Evolutionary conservation across 2,888 invertebrate species (phyloP).

Genomic region (Amiota communis): DNA sequence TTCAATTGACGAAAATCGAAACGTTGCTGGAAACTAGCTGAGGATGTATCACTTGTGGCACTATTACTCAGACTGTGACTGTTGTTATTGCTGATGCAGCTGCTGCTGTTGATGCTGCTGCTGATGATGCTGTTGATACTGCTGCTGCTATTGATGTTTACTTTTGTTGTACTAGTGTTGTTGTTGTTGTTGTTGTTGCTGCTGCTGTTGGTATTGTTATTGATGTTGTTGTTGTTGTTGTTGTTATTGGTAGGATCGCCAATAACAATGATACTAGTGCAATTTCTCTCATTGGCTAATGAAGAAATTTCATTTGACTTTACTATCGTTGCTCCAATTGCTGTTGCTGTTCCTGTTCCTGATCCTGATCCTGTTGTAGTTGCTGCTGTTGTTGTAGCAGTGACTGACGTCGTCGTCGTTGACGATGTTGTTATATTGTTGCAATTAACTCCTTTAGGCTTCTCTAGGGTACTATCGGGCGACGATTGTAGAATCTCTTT

Average conservation of each 20-base stretch:
- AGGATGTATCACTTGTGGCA: slow-evolving; percentile 67
- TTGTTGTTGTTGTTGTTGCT: slow-evolving; percentile 54
- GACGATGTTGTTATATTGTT: slow-evolving; percentile 38
- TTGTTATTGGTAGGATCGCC: slow-evolving; percentile 30
- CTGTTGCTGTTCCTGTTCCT: slow-evolving; percentile 20
- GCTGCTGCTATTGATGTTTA: slow-evolving; percentile 50
- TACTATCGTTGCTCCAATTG: slow-evolving; percentile 31
- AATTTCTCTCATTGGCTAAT: neutral
- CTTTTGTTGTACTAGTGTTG: slow-evolving; percentile 39
- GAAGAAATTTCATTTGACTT: slow-evolving; percentile 47
- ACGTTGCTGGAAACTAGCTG: slow-evolving; percentile 70
- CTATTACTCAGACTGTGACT: slow-evolving; percentile 49
- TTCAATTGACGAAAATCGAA: slow-evolving; percentile 78
- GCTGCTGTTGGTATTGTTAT: slow-evolving; percentile 39
- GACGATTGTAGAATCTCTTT: slow-evolving; percentile 67
- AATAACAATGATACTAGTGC: slow-evolving; percentile 35
- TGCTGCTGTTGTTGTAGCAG: slow-evolving; percentile 37
- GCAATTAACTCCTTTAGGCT: slow-evolving; percentile 49
- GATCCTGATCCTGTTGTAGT: slow-evolving; percentile 29
- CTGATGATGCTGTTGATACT: slow-evolving; percentile 46
- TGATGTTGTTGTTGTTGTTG: slow-evolving; percentile 40
- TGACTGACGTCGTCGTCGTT: slow-evolving; percentile 46
- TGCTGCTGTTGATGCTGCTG: slow-evolving; percentile 41
- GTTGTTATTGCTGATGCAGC: slow-evolving; percentile 41
- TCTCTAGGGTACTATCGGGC: slow-evolving; percentile 67